Conservation (phyloP, 2,888 invertebrate species). For the Cerastoderma edule region DNA sequence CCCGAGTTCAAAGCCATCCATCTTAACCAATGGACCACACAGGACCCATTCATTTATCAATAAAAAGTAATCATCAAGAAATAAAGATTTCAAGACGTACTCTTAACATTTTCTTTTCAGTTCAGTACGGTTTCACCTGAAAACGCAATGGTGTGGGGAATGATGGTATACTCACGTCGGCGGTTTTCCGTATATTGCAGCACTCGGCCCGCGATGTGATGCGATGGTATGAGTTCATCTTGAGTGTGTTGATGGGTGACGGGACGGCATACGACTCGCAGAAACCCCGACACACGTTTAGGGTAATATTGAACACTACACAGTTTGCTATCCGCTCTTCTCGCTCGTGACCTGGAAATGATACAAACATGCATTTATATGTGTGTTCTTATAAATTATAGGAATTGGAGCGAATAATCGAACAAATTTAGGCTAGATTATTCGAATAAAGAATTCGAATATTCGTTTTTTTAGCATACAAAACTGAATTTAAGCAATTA, state of each 20-base stretch:
- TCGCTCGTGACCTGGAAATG: constrained; percentile 89
- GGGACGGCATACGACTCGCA: constrained; percentile 95
- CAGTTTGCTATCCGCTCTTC: constrained; percentile 93
- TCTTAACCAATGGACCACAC: neutral
- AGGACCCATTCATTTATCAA: neutral
- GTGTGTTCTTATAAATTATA: too few species aligned
- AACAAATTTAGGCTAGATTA: too few species aligned
- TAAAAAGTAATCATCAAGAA: neutral
- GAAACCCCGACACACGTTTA: constrained; percentile 94
- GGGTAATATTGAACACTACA: constrained; percentile 92
- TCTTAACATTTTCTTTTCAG: too few species aligned
- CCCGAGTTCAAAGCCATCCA: neutral
- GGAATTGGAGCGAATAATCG: too few species aligned
- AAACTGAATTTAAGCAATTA: too few species aligned
- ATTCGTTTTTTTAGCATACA: too few species aligned
- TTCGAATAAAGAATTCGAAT: too few species aligned
- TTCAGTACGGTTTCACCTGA: too few species aligned
- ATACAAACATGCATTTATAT: too few species aligned
- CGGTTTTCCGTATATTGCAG: constrained; percentile 95
- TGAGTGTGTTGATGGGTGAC: constrained; percentile 86
- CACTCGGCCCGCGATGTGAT: constrained; percentile 93
- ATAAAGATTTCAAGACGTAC: neutral
- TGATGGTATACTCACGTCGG: constrained; percentile 87
- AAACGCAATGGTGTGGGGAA: too few species aligned
- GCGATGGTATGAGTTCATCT: constrained; percentile 86